These are phyloP conservation scores for Struthio camelus DNA, from an alignment of 2,113 vertebrate species.

Conservation along the genomic window DNA sequence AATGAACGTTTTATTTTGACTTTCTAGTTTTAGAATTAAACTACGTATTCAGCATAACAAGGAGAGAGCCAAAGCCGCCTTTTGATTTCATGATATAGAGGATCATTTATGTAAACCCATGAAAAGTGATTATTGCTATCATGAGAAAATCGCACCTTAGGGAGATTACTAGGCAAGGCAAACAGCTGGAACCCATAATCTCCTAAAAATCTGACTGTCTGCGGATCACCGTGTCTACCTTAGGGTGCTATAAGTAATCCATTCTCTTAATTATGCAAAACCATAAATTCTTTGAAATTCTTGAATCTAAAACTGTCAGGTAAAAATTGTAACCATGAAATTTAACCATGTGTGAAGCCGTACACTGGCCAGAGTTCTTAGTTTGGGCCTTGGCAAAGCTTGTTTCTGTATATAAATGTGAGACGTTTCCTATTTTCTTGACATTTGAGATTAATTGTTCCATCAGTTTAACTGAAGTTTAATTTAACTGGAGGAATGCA, in stretches of 20 bases:
- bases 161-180: neutral
- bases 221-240: neutral
- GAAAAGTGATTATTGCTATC: constrained; percentile 32
- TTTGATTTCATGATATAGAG: constrained; percentile 45
- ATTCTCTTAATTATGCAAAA: neutral
- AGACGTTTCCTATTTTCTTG: neutral
- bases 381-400: neutral
- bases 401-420: neutral
- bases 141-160: neutral
- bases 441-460: constrained; percentile 7
- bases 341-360: neutral
- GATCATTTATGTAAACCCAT: constrained; percentile 31
- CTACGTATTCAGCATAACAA: neutral
- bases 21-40: neutral
- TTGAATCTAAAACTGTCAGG: neutral
- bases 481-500: constrained; percentile 3
- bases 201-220: neutral
- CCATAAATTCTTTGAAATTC: neutral
- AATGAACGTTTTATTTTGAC: neutral
- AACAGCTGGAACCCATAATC: constrained; percentile 39
- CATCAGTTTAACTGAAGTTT: constrained; percentile 1
- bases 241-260: neutral
- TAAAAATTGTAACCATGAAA: neutral
- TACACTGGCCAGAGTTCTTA: neutral
- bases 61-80: neutral